Conservation (phyloP, 30 jellyfish, hydroid and myxozoan species). For the Turritopsis dohrnii region DNA sequence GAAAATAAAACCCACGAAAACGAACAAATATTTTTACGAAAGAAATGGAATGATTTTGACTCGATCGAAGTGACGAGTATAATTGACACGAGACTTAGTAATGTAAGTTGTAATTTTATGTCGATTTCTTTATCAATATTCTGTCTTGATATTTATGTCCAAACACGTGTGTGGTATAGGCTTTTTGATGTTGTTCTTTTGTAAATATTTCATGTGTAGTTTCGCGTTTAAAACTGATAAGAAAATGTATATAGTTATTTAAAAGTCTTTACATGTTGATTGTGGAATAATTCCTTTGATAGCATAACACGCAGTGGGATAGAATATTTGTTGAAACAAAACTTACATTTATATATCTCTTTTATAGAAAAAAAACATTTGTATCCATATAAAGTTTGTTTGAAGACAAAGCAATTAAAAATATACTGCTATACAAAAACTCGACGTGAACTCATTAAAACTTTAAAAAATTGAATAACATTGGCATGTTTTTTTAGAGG, state of each 20-base stretch:
- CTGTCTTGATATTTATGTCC: neutral
- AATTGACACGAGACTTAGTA: slow-evolving; percentile 10
- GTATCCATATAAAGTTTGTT: neutral
- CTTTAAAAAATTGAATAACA: neutral
- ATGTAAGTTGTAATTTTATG: neutral
- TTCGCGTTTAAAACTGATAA: neutral
- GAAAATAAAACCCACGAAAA: neutral
- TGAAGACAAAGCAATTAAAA: neutral
- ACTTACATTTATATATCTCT: neutral
- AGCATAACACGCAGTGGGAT: neutral
- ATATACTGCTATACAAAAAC: neutral
- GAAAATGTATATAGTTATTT: neutral
- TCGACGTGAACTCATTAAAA: neutral
- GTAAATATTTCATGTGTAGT: neutral
- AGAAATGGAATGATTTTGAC: neutral
- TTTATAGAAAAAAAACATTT: neutral
- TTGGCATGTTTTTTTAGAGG: neutral
- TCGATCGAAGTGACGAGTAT: neutral
- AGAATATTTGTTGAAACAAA: neutral
- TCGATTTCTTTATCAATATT: neutral
- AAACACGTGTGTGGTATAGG: neutral
- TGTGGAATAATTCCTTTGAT: neutral
- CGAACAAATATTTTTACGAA: neutral
- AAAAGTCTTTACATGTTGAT: neutral
- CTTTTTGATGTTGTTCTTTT: neutral